These are phyloP conservation scores for Argyra leucocephala DNA, from an alignment of 2,888 invertebrate species.

Conservation along the genomic window DNA sequence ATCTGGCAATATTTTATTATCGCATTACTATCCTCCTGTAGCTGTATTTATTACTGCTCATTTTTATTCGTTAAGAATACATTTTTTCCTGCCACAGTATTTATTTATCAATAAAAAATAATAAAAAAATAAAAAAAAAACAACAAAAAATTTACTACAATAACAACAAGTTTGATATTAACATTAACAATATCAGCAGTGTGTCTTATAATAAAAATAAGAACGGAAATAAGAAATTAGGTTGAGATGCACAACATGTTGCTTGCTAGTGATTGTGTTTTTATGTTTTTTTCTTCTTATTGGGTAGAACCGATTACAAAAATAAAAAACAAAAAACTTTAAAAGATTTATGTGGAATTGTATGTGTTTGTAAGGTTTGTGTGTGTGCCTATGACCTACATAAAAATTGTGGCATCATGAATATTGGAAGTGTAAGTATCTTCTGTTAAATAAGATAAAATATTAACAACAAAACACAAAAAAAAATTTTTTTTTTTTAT, in stretches of 20 bases:
- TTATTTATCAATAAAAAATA: too few relatives aligned
- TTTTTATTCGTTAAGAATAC: too few relatives aligned
- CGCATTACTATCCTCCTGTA: too few relatives aligned
- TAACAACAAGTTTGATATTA: too few relatives aligned
- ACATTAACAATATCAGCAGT: too few relatives aligned
- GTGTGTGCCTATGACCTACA: not conserved
- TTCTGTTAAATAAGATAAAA: not conserved
- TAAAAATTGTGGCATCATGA: not conserved
- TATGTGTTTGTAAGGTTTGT: not conserved
- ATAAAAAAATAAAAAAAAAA: too few relatives aligned
- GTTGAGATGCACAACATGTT: constrained; percentile 4
- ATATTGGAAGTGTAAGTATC: not conserved
- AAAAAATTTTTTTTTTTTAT: not conserved
- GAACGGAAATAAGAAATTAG: constrained; percentile 6
- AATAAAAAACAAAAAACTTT: not conserved
- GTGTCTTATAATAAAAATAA: not conserved
- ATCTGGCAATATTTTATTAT: too few relatives aligned
- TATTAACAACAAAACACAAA: not conserved
- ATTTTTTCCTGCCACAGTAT: too few relatives aligned
- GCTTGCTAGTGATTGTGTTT: not conserved
- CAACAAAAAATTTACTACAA: too few relatives aligned
- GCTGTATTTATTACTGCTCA: too few relatives aligned
- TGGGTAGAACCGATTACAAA: not conserved
- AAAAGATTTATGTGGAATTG: not conserved
- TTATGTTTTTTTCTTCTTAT: not conserved